phyloP scores from a whole-genome alignment of 2,797 vertebrate genomes.

The Leucoraja ocellata region DNA sequence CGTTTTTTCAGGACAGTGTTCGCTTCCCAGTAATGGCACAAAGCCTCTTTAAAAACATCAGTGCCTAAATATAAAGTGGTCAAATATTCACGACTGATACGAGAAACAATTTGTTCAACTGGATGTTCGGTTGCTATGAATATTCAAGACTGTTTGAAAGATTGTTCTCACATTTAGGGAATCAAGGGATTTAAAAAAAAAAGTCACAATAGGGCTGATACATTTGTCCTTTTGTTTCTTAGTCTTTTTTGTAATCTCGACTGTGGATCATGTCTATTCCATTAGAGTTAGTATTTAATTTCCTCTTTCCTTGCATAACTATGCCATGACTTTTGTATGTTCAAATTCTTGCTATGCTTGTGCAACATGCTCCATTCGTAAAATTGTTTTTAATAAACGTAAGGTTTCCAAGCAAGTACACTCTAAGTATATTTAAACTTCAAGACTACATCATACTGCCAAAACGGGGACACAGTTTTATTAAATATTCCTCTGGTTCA shows the following conservation, averaged over 20 bases:
- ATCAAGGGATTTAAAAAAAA: too few relatives aligned
- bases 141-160: too few relatives aligned
- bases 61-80: too few relatives aligned
- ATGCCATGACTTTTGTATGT: background rate
- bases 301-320: background rate
- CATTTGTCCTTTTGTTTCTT: too few relatives aligned
- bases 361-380: background rate
- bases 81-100: too few relatives aligned
- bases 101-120: too few relatives aligned
- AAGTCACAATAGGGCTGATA: too few relatives aligned
- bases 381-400: background rate
- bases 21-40: too few relatives aligned
- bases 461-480: background rate
- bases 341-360: background rate
- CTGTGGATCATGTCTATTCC: background rate
- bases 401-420: background rate
- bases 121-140: too few relatives aligned
- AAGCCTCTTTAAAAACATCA: too few relatives aligned
- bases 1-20: background rate
- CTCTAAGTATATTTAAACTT: background rate
- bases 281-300: background rate
- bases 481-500: background rate
- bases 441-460: background rate
- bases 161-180: too few relatives aligned
- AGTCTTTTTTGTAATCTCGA: background rate